These are phyloP conservation scores for Orthonevra nobilis DNA, from an alignment of 2,888 invertebrate species.

Conservation along the genomic window DNA sequence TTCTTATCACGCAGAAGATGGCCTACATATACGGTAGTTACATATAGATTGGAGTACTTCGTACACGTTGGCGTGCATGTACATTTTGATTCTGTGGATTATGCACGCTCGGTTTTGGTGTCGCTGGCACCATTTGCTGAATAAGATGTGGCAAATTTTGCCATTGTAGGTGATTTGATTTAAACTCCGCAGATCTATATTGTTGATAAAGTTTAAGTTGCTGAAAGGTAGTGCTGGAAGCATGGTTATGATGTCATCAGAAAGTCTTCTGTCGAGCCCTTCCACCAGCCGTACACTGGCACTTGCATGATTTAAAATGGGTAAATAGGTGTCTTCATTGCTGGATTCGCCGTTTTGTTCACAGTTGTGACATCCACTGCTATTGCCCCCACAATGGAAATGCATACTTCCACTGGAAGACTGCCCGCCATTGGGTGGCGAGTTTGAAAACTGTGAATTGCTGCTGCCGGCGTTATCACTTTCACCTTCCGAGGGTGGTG, in stretches of 20 bases:
- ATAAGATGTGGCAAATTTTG: conserved; percentile 34
- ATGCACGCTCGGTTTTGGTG: conserved; percentile 37
- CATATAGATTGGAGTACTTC: conserved; percentile 24
- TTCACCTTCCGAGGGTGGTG: conserved; percentile 32
- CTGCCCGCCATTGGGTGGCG: conserved; percentile 24
- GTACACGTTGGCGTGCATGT: conserved; percentile 34
- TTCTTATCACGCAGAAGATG: conserved; percentile 43
- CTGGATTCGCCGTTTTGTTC: conserved; percentile 44
- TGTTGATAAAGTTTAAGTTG: conserved; percentile 29
- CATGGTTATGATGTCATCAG: not conserved
- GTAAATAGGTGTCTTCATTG: conserved; percentile 74
- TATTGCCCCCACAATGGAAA: conserved; percentile 36
- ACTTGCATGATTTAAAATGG: no score
- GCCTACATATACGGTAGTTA: conserved; percentile 30
- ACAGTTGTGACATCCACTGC: conserved; percentile 53
- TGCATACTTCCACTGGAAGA: conserved; percentile 11
- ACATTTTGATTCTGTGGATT: conserved; percentile 14
- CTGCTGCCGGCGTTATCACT: conserved; percentile 27
- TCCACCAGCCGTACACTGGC: conserved; percentile 18
- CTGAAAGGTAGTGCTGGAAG: conserved; percentile 8
- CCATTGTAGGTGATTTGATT: conserved; percentile 34
- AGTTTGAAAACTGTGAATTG: conserved; percentile 29
- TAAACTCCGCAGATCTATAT: conserved; percentile 37
- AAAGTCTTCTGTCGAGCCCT: conserved; percentile 43
- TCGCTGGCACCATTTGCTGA: conserved; percentile 45